Conservation (phyloP, 2,888 invertebrate species). For the Alitta virens region DNA sequence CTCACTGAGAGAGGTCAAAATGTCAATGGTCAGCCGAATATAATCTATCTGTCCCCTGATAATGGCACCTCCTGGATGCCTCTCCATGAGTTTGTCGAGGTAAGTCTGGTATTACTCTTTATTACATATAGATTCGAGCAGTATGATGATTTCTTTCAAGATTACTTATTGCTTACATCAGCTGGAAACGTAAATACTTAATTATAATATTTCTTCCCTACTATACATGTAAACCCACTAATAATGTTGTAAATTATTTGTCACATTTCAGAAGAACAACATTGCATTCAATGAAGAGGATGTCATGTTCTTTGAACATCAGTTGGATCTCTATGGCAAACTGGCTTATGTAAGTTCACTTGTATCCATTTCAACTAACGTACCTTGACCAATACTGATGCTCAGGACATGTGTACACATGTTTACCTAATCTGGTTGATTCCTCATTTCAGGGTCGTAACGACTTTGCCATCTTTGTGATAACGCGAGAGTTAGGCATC, state of each 20-base stretch:
- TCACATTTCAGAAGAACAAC: constrained; percentile 29
- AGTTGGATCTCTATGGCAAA: constrained; percentile 54
- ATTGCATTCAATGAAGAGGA: constrained; percentile 32
- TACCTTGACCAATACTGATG: too few species aligned
- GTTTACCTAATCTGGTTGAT: too few species aligned
- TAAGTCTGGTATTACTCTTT: constrained; percentile 27
- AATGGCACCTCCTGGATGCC: constrained; percentile 48
- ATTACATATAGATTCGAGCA: too few species aligned
- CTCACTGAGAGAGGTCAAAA: constrained; percentile 56
- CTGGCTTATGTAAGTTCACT: constrained; percentile 47
- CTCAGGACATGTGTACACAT: too few species aligned
- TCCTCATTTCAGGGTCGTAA: constrained; percentile 53
- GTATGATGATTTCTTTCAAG: too few species aligned
- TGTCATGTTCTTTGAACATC: constrained; percentile 52
- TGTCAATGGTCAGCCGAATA: constrained; percentile 55
- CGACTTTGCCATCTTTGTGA: constrained; percentile 54
- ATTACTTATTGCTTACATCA: too few species aligned
- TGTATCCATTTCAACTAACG: neutral
- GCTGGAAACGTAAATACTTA: too few species aligned
- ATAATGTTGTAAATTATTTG: too few species aligned
- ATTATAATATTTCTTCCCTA: neutral
- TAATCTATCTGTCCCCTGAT: constrained; percentile 54
- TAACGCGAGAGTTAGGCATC: constrained; percentile 54
- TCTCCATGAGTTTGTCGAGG: constrained; percentile 55
- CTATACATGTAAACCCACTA: too few species aligned